Conservation (phyloP, 2,113 vertebrate species). For the Oryzias celebensis region DNA sequence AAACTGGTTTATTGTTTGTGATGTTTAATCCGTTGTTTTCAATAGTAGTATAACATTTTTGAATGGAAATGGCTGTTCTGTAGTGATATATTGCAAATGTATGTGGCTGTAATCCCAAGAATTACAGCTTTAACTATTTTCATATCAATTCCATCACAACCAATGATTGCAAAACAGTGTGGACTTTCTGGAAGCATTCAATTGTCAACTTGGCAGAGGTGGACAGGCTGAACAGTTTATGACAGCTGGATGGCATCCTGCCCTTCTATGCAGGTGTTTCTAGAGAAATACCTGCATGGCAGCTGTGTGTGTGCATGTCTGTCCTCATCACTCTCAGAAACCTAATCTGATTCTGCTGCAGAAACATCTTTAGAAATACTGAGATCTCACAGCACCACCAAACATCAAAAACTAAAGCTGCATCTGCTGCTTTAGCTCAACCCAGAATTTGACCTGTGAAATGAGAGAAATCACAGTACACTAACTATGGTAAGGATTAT, state of each 20-base stretch:
- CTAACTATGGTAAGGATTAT: not conserved
- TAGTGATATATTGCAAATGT: too few species aligned
- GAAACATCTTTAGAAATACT: constrained; percentile 1
- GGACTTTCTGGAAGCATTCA: too few species aligned
- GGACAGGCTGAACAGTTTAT: constrained; percentile 4
- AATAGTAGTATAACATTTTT: too few species aligned
- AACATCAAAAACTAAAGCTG: constrained; percentile 45
- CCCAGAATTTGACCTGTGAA: constrained; percentile 22
- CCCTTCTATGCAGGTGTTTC: constrained; percentile 57
- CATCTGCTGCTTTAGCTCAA: constrained; percentile 28
- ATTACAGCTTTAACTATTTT: too few species aligned
- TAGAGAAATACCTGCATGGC: constrained; percentile 26
- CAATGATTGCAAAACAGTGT: too few species aligned
- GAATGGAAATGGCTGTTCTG: too few species aligned
- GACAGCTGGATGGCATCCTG: constrained; percentile 43
- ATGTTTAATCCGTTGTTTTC: too few species aligned
- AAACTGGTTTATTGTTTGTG: too few species aligned
- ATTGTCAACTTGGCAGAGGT: too few species aligned
- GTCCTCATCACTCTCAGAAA: constrained; percentile 27
- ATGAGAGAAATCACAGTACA: constrained; percentile 1
- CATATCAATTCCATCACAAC: too few species aligned
- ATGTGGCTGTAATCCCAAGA: too few species aligned
- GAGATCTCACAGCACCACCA: constrained; percentile 42
- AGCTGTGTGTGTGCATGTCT: constrained; percentile 25
- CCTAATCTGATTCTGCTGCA: not conserved